Conservation (phyloP, 2,113 vertebrate genomes). For the Potamarius usumacintae region DNA sequence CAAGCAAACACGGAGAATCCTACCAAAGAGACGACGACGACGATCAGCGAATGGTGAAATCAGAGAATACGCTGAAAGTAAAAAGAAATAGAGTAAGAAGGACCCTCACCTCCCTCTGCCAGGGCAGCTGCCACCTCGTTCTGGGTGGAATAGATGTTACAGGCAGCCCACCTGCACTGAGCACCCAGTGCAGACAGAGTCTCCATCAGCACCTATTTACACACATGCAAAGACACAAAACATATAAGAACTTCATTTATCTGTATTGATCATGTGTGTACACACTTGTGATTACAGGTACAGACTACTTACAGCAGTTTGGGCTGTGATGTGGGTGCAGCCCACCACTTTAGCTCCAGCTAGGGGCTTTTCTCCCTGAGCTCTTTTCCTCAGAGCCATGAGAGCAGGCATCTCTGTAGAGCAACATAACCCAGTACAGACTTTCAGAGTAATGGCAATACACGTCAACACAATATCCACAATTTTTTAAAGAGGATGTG, state of each 20-base stretch:
- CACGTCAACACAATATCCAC: neutral
- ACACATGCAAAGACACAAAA: conserved; percentile 16
- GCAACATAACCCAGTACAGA: conserved; percentile 9
- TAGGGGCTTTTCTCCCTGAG: conserved; percentile 96
- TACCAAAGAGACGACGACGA: conserved; percentile 49
- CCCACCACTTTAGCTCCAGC: conserved; percentile 98
- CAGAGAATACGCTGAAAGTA: neutral
- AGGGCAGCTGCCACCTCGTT: conserved; percentile 96
- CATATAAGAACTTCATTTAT: neutral
- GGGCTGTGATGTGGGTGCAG: conserved; percentile 97
- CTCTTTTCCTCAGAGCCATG: conserved; percentile 97
- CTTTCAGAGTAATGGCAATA: neutral
- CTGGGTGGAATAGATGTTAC: conserved; percentile 98
- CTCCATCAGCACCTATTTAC: conserved; percentile 90
- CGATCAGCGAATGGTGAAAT: neutral
- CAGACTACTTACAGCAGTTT: conserved; percentile 86
- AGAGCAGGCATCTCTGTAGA: conserved; percentile 92
- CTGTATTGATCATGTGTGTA: neutral
- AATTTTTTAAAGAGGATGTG: neutral
- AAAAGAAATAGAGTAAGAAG: conserved; percentile 5
- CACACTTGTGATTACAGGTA: neutral
- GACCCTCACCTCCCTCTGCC: conserved; percentile 85
- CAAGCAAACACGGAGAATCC: conserved; percentile 97
- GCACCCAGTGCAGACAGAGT: conserved; percentile 91
- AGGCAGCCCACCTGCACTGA: conserved; percentile 96